Evolutionary conservation across 2,797 vertebrate species (phyloP).

Genomic region (Tapirus indicus): DNA sequence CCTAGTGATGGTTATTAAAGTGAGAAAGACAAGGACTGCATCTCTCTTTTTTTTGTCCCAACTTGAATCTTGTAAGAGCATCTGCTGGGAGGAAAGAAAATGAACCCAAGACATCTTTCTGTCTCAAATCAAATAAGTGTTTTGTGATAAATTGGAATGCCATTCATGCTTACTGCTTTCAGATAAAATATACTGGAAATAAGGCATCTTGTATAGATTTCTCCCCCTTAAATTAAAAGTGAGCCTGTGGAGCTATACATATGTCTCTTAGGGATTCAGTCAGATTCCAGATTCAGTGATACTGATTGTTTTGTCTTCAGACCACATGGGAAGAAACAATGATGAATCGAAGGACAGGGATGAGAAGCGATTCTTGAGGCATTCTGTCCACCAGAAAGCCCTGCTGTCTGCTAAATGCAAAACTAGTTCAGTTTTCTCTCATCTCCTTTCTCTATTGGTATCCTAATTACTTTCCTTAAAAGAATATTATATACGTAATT

Average conservation of each 20-base stretch:
- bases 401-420: not conserved
- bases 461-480: slow-evolving; percentile 40
- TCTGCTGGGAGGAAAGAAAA: slow-evolving; percentile 51
- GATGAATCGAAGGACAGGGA: not conserved
- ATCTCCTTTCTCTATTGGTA: not conserved
- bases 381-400: not conserved
- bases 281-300: not conserved
- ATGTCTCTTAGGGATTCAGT: not conserved
- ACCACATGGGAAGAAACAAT: not conserved
- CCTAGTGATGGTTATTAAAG: slow-evolving; percentile 54
- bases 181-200: not conserved
- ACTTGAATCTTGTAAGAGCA: slow-evolving; percentile 34
- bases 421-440: not conserved
- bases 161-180: slow-evolving; percentile 20
- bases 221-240: slow-evolving; percentile 17
- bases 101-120: slow-evolving; percentile 29
- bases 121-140: slow-evolving; percentile 42
- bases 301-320: not conserved
- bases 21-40: not conserved
- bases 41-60: not conserved
- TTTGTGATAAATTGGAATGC: slow-evolving; percentile 6
- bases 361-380: not conserved
- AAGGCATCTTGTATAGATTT: not conserved
- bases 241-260: not conserved
- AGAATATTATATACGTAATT: not conserved